phyloP scores from a whole-genome alignment of 2,113 vertebrate genomes.

The Nicator chloris region DNA sequence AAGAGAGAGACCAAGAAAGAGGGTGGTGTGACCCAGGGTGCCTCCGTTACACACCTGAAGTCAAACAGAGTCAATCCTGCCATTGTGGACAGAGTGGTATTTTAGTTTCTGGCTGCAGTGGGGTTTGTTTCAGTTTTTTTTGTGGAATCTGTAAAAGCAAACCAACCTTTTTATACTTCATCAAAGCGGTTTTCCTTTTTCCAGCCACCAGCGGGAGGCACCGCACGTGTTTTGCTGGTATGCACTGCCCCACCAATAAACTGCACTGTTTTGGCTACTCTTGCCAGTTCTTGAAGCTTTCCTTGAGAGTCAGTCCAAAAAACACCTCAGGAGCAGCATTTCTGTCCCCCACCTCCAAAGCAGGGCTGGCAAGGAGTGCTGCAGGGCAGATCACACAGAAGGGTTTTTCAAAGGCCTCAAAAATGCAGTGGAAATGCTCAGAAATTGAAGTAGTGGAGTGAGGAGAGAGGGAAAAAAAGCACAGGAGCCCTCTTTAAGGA shows the following conservation, averaged over 20 bases:
- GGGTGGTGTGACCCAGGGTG: not conserved
- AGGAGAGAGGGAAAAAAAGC: not conserved
- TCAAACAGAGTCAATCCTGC: not conserved
- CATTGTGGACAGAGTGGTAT: not conserved
- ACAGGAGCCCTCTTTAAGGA: not conserved
- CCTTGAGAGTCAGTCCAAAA: not conserved
- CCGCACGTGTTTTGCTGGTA: not conserved
- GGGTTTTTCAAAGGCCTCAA: not conserved
- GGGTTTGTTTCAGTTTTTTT: not conserved
- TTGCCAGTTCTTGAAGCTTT: not conserved
- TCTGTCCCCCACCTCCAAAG: not conserved
- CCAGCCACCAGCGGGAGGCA: not conserved
- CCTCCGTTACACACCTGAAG: not conserved
- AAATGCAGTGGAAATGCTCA: not conserved
- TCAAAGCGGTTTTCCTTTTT: not conserved
- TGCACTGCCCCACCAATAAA: not conserved
- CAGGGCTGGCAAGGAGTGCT: not conserved
- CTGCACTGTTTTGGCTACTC: not conserved
- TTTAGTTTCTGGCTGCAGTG: not conserved
- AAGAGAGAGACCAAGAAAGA: slow-evolving; percentile 8
- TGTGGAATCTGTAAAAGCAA: slow-evolving; percentile 4
- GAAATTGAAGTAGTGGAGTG: not conserved
- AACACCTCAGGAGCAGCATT: not conserved
- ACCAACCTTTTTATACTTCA: slow-evolving; percentile 13
- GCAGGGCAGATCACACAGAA: not conserved